These are phyloP conservation scores for Globodera ellingtonae DNA, from an alignment of 1,140 invertebrate genomes.

Conservation along the genomic window DNA sequence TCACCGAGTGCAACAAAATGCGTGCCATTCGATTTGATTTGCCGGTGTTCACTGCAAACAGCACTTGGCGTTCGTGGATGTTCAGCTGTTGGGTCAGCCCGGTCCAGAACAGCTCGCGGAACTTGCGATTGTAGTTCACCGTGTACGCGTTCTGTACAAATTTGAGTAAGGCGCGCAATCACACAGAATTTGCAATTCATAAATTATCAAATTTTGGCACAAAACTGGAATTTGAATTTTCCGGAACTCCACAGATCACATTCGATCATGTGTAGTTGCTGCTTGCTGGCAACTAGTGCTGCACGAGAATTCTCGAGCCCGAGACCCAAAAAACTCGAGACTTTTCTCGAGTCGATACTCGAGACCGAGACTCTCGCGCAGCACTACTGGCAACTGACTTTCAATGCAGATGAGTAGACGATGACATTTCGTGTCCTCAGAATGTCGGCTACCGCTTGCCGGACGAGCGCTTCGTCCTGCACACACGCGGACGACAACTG, in stretches of 20 bases:
- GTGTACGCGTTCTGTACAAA: conserved; percentile 49
- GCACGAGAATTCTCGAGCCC: too few relatives aligned
- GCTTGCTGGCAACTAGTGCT: too few relatives aligned
- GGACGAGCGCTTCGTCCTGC: conserved; percentile 55
- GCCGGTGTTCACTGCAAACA: conserved; percentile 60
- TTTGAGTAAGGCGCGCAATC: not conserved
- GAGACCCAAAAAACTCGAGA: too few relatives aligned
- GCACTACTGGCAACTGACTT: conserved; percentile 43
- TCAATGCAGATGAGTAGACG: conserved; percentile 56
- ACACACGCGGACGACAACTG: conserved; percentile 61
- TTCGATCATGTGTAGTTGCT: not conserved
- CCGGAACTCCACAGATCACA: not conserved
- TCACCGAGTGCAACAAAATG: conserved; percentile 49
- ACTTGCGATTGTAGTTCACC: conserved; percentile 58
- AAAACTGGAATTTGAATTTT: conserved; percentile 13
- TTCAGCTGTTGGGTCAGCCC: conserved; percentile 41
- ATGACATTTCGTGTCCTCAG: conserved; percentile 58
- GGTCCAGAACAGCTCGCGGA: conserved; percentile 57
- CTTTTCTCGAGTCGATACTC: too few relatives aligned
- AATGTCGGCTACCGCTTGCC: conserved; percentile 52
- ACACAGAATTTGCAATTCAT: not conserved
- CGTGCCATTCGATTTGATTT: conserved; percentile 50
- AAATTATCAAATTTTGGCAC: conserved; percentile 32
- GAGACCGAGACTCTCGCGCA: too few relatives aligned
- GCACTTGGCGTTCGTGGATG: conserved; percentile 47